Conservation (phyloP, 2,888 invertebrate species). For the Ichneumon xanthorius region DNA sequence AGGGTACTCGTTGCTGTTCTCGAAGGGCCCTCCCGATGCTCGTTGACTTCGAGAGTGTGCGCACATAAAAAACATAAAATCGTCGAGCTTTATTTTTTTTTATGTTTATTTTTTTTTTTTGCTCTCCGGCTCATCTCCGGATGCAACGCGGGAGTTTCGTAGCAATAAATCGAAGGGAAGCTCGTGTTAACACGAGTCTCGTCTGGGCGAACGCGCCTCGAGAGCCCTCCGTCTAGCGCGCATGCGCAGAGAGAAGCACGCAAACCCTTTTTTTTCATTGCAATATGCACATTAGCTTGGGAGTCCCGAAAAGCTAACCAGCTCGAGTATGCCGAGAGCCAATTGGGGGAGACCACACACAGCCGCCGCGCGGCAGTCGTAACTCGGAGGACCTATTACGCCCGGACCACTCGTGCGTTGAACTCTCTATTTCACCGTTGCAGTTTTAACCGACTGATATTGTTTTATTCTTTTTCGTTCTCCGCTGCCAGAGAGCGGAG, state of each 20-base stretch:
- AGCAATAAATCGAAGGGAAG: slow-evolving; percentile 59
- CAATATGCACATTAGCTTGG: neutral
- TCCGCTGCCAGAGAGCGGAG: neutral
- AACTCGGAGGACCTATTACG: slow-evolving; percentile 34
- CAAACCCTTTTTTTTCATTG: neutral
- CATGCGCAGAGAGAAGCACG: neutral
- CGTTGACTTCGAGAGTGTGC: neutral
- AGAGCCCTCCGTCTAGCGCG: neutral
- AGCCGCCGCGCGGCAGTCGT: slow-evolving; percentile 26
- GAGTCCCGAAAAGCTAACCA: slow-evolving; percentile 6
- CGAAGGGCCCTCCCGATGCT: neutral
- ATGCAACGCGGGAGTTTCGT: slow-evolving; percentile 20
- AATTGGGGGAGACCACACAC: slow-evolving; percentile 35
- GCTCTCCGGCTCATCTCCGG: neutral
- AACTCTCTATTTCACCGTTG: slow-evolving; percentile 42
- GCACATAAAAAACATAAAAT: neutral
- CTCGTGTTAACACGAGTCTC: slow-evolving; percentile 58
- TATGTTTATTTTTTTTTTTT: neutral
- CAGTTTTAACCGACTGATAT: neutral
- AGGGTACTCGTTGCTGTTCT: too few relatives aligned
- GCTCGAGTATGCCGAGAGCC: neutral
- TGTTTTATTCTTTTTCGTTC: slow-evolving; percentile 8
- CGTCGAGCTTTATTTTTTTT: neutral
- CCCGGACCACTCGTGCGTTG: neutral
- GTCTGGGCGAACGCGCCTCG: slow-evolving; percentile 24